Evolutionary conservation across 30 jellyfish, hydroid and myxozoan genomes (phyloP).

Genomic region (Nemopilema nomurai): DNA sequence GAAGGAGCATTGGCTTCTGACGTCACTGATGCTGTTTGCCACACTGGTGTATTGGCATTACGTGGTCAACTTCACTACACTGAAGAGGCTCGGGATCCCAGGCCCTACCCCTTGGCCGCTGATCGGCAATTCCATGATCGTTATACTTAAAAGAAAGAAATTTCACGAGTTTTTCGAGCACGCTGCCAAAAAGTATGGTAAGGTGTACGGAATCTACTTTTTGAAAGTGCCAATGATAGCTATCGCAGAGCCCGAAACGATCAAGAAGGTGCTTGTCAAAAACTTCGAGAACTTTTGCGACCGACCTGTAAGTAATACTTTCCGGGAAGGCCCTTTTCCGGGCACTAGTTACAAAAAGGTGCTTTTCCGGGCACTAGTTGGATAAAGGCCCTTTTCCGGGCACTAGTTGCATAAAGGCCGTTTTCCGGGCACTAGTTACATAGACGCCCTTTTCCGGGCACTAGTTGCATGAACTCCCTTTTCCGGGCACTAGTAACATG

Average conservation of each 20-base stretch:
- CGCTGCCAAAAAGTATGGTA: slow-evolving; percentile 44
- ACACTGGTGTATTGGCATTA: slow-evolving; percentile 32
- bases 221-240: slow-evolving; percentile 31
- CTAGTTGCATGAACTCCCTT: too few relatives aligned
- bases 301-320: slow-evolving; percentile 55
- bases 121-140: slow-evolving; percentile 13
- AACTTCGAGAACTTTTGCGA: slow-evolving; percentile 56
- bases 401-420: too few relatives aligned
- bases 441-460: too few relatives aligned
- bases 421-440: too few relatives aligned
- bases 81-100: slow-evolving; percentile 34
- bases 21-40: slow-evolving; percentile 3
- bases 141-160: neutral
- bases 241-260: slow-evolving; percentile 50
- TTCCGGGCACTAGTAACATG: too few relatives aligned
- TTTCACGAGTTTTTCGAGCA: slow-evolving; percentile 20
- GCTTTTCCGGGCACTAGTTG: too few relatives aligned
- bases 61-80: slow-evolving; percentile 5
- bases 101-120: slow-evolving; percentile 67
- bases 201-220: slow-evolving; percentile 20
- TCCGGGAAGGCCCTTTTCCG: too few relatives aligned
- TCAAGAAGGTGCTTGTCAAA: slow-evolving; percentile 48
- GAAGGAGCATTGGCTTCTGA: slow-evolving; percentile 41
- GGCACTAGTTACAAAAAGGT: too few relatives aligned
- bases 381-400: too few relatives aligned